phyloP scores from a whole-genome alignment of 2,888 invertebrate species.

The Orchestes rusci region DNA sequence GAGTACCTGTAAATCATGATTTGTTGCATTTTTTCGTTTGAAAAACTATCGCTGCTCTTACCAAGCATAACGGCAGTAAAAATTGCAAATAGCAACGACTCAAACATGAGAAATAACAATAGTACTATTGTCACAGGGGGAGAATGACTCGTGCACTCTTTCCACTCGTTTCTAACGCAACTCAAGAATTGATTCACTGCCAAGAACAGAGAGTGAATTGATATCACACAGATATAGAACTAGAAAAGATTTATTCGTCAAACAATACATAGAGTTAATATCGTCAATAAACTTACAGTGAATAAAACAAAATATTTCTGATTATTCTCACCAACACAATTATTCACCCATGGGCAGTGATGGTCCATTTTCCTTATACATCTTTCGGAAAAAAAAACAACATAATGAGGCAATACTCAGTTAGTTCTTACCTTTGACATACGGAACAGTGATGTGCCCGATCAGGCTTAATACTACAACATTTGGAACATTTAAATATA shows the following conservation, averaged over 20 bases:
- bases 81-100: constrained; percentile 92
- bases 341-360: constrained; percentile 96
- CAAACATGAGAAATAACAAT: constrained; percentile 84
- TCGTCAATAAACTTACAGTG: constrained; percentile 61
- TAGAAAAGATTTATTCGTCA: constrained; percentile 45
- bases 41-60: no score
- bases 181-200: constrained; percentile 89
- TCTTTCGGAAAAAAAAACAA: constrained; percentile 36
- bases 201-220: constrained; percentile 86
- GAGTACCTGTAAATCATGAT: constrained; percentile 18
- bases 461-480: constrained; percentile 93
- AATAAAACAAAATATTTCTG: constrained; percentile 99
- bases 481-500: constrained; percentile 93
- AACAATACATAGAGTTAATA: background rate
- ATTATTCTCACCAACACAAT: constrained; percentile 98
- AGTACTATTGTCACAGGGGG: constrained; percentile 94
- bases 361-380: constrained; percentile 82
- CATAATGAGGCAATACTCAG: constrained; percentile 1
- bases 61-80: constrained; percentile 98
- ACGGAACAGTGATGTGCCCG: constrained; percentile 95
- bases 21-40: no score
- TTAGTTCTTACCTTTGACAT: constrained; percentile 63
- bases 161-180: constrained; percentile 92
- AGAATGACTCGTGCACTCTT: constrained; percentile 85
- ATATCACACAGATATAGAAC: constrained; percentile 98